Evolutionary conservation across 2,888 invertebrate genomes (phyloP), one percentile per base, ranked within the genome.

Genomic region (Choristoneura rosaceana): DNA sequence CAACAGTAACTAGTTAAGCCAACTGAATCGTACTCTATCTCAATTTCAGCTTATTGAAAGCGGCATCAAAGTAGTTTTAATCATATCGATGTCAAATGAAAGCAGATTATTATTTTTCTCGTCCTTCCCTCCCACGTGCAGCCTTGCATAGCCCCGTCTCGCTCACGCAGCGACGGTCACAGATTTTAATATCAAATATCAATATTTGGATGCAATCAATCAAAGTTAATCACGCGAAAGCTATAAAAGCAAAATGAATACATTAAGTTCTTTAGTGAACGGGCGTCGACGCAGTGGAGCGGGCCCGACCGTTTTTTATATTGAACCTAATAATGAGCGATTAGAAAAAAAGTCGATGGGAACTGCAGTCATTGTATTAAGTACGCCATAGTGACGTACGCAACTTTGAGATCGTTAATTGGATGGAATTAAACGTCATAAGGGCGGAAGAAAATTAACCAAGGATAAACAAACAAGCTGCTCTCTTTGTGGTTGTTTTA

Each of bases 151-250:
- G 76, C 65, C 77, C 77, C 73, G 75, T 87, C 84, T 79, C 80
- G 79, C 77, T 88, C 83, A 71, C 77, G 74, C 78, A 74, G 73
- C 66, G 76, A 75, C 80, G 79, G 80, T 82, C 81, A 79, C 83
- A 82, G 84, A 82, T 83, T 87, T 87, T 85, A 89, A 90, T 89
- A 90, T 89, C 86, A 88, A 89, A 91, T 89, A 91, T 92, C 91
- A 93, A 93, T 93, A 92, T 92, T 93, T 92, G 88, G 90, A 92
- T 90, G 88, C 91, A 89, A 93, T 94, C 92, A 92, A 93, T 94
- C 93, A 93, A 91, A 92, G 88, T 91, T 93, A 93, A 93, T 94
- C 93, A 93, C 88, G 92, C 90, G 93, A 92, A 92, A 92, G 92
- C 91, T 90, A 92, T 90, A 91, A 92, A 92, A 90, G 90, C 84